Conservation (phyloP, 2,113 vertebrate genomes). For the Labeo catla region DNA sequence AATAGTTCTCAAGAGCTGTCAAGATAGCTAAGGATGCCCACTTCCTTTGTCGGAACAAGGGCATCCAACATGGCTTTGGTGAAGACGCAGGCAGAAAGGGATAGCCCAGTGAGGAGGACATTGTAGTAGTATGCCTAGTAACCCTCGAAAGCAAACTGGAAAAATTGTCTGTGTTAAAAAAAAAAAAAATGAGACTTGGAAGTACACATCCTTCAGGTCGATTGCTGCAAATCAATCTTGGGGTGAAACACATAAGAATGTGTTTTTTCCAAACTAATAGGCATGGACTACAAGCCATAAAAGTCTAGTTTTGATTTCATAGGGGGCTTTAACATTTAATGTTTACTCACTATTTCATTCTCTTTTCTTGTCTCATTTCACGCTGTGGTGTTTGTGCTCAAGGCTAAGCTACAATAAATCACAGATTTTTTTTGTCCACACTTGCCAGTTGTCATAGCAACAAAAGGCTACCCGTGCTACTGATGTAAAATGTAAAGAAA, state of each 20-base stretch:
- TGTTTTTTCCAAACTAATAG: not conserved
- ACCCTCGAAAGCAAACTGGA: no score
- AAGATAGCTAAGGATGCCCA: no score
- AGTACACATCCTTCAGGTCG: no score
- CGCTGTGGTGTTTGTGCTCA: conserved; percentile 52
- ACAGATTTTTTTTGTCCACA: conserved; percentile 44
- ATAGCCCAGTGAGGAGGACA: no score
- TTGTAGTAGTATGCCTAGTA: no score
- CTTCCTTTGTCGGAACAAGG: no score
- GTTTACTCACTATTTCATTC: conserved; percentile 35
- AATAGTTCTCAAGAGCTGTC: no score
- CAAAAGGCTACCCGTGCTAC: conserved; percentile 62
- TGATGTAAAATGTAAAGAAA: conserved; percentile 56
- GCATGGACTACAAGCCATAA: not conserved
- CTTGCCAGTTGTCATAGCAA: conserved; percentile 67
- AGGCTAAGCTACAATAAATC: conserved; percentile 62
- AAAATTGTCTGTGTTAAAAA: no score
- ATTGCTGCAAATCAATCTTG: no score
- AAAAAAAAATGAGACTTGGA: no score
- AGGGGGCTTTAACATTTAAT: conserved; percentile 40
- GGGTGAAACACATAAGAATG: not conserved
- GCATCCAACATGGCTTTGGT: no score
- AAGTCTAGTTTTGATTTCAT: conserved; percentile 2
- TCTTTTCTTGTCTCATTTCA: conserved; percentile 8
- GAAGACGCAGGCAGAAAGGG: no score